Evolutionary conservation across 2,113 vertebrate genomes (phyloP).

Genomic region (Addax nasomaculatus): DNA sequence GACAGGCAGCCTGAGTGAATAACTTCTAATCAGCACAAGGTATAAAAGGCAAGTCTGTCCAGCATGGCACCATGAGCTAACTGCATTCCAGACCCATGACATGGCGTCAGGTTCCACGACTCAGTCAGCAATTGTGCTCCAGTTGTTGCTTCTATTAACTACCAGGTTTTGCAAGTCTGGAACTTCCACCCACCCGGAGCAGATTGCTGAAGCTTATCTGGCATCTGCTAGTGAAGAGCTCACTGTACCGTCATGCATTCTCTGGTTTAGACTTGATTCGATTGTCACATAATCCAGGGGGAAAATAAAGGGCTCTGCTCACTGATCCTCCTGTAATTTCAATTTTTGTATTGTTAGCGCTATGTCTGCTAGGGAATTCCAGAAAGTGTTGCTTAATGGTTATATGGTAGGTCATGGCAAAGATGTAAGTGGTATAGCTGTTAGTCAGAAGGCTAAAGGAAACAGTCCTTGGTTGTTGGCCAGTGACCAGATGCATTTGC

Average conservation of each 20-base stretch:
- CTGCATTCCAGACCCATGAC: slow-evolving; percentile 67
- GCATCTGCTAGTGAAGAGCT: not conserved
- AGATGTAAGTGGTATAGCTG: not conserved
- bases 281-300: not conserved
- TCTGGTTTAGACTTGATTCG: slow-evolving; percentile 51
- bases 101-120: not conserved
- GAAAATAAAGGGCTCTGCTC: not conserved
- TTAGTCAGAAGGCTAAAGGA: not conserved
- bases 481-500: not conserved
- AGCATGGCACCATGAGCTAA: not conserved
- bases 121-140: slow-evolving; percentile 33
- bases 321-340: not conserved
- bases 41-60: not conserved
- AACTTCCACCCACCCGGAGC: slow-evolving; percentile 62
- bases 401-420: not conserved
- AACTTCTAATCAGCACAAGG: not conserved
- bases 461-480: not conserved
- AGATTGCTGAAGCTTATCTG: not conserved
- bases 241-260: slow-evolving; percentile 3
- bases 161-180: slow-evolving; percentile 64
- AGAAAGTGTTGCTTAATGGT: not conserved
- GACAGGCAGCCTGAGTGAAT: not conserved
- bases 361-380: slow-evolving; percentile 30
- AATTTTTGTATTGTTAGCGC: not conserved
- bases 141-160: slow-evolving; percentile 52